phyloP scores from a whole-genome alignment of 2,797 vertebrate species.

The Squalus acanthias region DNA sequence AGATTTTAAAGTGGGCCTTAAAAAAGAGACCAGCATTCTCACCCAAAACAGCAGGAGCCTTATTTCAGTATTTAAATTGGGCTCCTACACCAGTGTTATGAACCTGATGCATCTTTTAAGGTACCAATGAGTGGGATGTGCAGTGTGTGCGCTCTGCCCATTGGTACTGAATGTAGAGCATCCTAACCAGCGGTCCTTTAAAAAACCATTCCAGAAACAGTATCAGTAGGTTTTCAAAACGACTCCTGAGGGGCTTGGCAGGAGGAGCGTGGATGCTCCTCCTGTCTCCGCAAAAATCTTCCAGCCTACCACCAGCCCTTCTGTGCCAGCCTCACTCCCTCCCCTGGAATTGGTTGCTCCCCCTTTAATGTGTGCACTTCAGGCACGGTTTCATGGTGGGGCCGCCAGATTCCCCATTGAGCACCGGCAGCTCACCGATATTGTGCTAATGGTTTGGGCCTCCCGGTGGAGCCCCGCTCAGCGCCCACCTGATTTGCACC shows the following conservation, averaged over 20 bases:
- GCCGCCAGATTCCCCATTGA: neutral
- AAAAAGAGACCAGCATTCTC: neutral
- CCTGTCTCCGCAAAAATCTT: too few relatives aligned
- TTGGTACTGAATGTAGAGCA: neutral
- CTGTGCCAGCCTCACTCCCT: too few relatives aligned
- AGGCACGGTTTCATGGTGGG: neutral
- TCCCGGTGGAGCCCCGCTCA: neutral
- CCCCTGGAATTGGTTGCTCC: too few relatives aligned
- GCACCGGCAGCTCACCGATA: neutral
- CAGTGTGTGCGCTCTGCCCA: neutral
- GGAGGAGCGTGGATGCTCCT: too few relatives aligned
- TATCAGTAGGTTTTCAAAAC: neutral
- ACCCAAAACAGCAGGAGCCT: neutral
- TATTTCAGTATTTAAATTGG: neutral
- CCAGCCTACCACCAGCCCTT: too few relatives aligned
- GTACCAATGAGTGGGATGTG: neutral
- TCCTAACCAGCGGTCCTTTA: neutral
- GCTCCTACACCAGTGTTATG: neutral
- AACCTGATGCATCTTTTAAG: neutral
- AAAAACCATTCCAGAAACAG: neutral
- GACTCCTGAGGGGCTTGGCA: too few relatives aligned
- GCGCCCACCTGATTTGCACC: neutral
- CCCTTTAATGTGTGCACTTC: neutral
- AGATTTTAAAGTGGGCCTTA: neutral
- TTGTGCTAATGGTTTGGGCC: neutral